phyloP scores from a whole-genome alignment of 2,797 vertebrate species.

The Pagetopsis macropterus region DNA sequence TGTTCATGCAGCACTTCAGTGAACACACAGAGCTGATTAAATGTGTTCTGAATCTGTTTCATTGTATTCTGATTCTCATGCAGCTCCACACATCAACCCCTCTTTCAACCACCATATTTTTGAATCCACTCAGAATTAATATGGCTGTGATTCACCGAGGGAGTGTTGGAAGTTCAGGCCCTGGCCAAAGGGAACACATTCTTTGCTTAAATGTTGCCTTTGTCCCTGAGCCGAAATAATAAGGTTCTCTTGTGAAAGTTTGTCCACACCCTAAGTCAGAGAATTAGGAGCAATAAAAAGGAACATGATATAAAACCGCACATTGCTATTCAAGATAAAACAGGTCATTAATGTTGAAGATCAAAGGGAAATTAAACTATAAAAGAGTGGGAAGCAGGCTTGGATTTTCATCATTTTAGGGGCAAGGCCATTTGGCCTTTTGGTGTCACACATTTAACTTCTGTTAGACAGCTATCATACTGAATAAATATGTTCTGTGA shows the following conservation, averaged over 20 bases:
- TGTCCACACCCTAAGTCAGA: not conserved
- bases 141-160: slow-evolving; percentile 21
- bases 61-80: slow-evolving; percentile 1
- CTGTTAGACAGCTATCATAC: no score
- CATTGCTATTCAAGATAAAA: not conserved
- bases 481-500: no score
- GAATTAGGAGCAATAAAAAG: not conserved
- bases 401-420: no score
- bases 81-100: not conserved
- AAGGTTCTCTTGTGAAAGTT: not conserved
- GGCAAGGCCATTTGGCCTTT: no score
- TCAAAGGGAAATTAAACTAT: no score
- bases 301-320: not conserved
- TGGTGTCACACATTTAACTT: no score
- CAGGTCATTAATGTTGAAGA: no score
- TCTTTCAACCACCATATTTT: not conserved
- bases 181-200: slow-evolving; percentile 16
- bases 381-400: not conserved
- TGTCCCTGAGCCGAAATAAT: not conserved
- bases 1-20: not conserved
- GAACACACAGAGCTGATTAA: not conserved
- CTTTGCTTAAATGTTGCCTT: slow-evolving; percentile 1
- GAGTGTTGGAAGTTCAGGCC: slow-evolving; percentile 33
- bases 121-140: not conserved
- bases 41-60: not conserved